phyloP scores from a whole-genome alignment of 2,113 vertebrate species.

The Peromyscus californicus region DNA sequence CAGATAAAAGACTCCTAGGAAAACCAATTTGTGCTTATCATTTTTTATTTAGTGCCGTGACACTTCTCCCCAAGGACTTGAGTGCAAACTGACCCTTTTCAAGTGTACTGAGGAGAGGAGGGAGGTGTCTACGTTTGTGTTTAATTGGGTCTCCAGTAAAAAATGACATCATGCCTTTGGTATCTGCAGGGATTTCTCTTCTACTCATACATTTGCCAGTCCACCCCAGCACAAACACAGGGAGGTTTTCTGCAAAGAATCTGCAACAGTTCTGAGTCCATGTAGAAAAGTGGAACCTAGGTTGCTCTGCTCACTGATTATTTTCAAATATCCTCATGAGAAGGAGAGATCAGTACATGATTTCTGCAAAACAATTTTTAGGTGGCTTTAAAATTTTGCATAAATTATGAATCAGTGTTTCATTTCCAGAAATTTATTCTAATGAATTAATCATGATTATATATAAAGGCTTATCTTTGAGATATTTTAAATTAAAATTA shows the following conservation, averaged over 20 bases:
- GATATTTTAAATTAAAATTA: conserved; percentile 5
- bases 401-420: neutral
- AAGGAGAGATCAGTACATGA: neutral
- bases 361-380: conserved; percentile 31
- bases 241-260: neutral
- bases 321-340: conserved; percentile 3
- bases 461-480: neutral
- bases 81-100: conserved; percentile 13
- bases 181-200: neutral
- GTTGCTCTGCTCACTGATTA: neutral
- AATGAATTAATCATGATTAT: neutral
- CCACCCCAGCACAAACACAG: neutral
- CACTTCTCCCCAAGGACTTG: neutral
- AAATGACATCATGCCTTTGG: neutral
- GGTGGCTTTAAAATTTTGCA: conserved; percentile 2
- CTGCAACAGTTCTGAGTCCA: neutral
- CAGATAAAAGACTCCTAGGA: conserved; percentile 13
- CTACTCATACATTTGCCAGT: neutral
- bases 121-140: neutral
- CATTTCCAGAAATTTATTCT: conserved; percentile 12
- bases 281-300: neutral
- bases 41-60: neutral
- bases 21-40: neutral
- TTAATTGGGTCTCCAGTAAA: conserved; percentile 29
- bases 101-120: neutral